Base-by-base conservation (phyloP, 2,797 vertebrate species). In the Artibeus jamaicensis region DNA sequence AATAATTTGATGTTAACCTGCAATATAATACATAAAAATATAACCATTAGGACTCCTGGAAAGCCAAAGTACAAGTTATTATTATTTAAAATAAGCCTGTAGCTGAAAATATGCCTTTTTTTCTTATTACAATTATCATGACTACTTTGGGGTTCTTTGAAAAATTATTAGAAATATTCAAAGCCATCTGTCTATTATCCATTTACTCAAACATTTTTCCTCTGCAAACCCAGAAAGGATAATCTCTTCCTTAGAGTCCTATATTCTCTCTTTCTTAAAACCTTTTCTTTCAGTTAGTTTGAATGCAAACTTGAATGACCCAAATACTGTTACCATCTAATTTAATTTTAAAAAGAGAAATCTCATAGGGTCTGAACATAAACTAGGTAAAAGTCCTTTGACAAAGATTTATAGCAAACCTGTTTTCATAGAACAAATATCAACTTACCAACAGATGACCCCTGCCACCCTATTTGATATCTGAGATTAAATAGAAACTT, bases 21-120 rank as follows among this genome's bases (percentile, higher is more conserved):
- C 19, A 82, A 87, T 71, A 18, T 78, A 94, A 90, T 42, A 95
- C 89, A 57, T 81, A 18, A 91, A 95, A 96, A 92, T 94, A 65
- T 79, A 94, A 96, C 96, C 86, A 88, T 96, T 94, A 81, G 39
- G 92, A 96, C 78, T 95, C 32, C 44, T 95, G 93, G 65, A 96
- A 93, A 95, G 59, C 26, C 42, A 95, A 34, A 34, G 76, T 97
- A 81, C 14, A 94, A 91, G 84, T 87, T 95, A 94, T 29, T 95
- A 59, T 79, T 96, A 96, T 91, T 91, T 88, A 65, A 86, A 84
- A 95, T 86, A 94, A 93, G 44, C 15, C 34, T 65, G 15, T 83
- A 88, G 48, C 77, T 92, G 65, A 96, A 96, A 95, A 85, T 59
- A 94, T 82, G 71, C 81, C 76, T 86, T 78, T 95, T 95, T 96